phyloP scores from a whole-genome alignment of 2,797 vertebrate genomes.

The Chiroxiphia lanceolata region DNA sequence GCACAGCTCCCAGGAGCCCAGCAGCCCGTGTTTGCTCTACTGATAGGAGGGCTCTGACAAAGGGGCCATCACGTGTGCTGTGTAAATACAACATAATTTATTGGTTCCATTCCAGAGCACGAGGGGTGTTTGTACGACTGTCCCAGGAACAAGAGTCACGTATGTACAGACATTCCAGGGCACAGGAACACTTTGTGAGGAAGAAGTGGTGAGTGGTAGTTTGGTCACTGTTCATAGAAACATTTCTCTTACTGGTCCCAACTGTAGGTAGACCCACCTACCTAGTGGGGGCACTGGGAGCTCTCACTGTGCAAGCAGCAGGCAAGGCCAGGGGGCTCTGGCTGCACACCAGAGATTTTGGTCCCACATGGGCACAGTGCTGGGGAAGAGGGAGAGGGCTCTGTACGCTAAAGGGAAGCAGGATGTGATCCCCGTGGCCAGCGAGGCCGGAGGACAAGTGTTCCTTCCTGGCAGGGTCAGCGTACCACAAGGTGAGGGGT shows the following conservation, averaged over 20 bases:
- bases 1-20: neutral
- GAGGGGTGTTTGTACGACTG: slow-evolving; percentile 25
- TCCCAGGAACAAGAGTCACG: neutral
- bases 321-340: rapidly evolving
- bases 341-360: neutral
- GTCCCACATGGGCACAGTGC: neutral
- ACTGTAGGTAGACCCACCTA: neutral
- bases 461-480: neutral
- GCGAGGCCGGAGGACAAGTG: neutral
- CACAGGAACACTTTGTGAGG: neutral
- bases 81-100: slow-evolving; percentile 63
- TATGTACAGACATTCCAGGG: slow-evolving; percentile 20
- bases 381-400: neutral
- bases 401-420: neutral
- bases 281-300: neutral
- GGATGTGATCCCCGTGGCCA: neutral
- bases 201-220: slow-evolving; percentile 25
- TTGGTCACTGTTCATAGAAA: slow-evolving; percentile 19
- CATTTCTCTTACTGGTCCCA: neutral
- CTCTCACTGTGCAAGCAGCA: neutral
- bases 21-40: neutral
- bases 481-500: neutral
- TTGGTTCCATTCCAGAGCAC: slow-evolving; percentile 44
- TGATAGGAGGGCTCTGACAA: neutral
- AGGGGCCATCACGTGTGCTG: neutral